Evolutionary conservation across 2,888 invertebrate species (phyloP).

Genomic region (Aspidapion aeneum): DNA sequence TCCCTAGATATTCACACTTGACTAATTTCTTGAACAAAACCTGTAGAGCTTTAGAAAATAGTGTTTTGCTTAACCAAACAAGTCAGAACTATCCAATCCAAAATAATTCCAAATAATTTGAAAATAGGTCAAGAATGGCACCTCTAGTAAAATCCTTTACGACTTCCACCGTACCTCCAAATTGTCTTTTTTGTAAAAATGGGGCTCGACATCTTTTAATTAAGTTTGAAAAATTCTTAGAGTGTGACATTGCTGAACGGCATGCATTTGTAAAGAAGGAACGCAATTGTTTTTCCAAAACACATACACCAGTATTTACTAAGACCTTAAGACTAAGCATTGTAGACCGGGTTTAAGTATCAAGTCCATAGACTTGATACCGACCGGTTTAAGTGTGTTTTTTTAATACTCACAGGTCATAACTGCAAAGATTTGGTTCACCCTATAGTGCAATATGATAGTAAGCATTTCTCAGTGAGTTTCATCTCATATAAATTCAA

Average conservation of each 20-base stretch:
- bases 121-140: background rate
- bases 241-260: background rate
- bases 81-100: background rate
- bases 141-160: background rate
- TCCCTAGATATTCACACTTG: background rate
- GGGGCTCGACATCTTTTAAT: background rate
- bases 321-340: no score
- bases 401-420: no score
- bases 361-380: no score
- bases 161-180: background rate
- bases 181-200: background rate
- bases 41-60: background rate
- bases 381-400: no score
- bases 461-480: no score
- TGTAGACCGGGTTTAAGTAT: no score
- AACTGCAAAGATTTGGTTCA: no score
- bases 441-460: no score
- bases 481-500: no score
- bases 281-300: background rate
- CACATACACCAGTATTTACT: no score
- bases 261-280: slow-evolving; percentile 1
- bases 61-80: background rate
- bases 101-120: background rate
- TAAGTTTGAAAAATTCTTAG: slow-evolving; percentile 2
- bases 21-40: background rate